These are phyloP conservation scores for Ptilorrhoa leucosticta DNA, from an alignment of 2,113 vertebrate species.

Conservation along the genomic window DNA sequence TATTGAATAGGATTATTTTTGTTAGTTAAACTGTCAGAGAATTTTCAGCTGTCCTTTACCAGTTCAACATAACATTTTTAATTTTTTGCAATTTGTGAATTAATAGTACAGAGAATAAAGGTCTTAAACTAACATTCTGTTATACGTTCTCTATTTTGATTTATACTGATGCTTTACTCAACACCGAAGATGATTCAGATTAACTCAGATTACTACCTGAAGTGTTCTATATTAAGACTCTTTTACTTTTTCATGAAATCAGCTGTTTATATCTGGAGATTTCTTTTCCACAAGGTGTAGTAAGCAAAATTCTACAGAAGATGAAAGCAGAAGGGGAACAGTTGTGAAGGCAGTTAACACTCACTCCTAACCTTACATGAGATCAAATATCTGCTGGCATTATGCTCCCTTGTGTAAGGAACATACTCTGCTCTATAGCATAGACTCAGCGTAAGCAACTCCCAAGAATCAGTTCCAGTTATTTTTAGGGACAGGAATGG, in stretches of 20 bases:
- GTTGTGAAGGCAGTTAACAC: neutral
- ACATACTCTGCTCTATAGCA: neutral
- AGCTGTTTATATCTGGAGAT: neutral
- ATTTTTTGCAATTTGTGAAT: neutral
- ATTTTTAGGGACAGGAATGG: conserved; percentile 46
- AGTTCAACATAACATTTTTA: neutral
- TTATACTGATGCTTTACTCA: neutral
- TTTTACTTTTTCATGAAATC: neutral
- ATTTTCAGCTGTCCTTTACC: neutral
- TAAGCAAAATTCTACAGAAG: neutral
- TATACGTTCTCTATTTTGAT: neutral
- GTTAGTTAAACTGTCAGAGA: neutral
- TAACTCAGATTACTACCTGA: neutral
- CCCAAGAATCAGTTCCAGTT: neutral
- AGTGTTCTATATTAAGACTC: neutral
- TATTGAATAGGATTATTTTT: neutral
- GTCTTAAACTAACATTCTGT: neutral
- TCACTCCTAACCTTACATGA: neutral
- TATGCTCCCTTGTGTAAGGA: neutral
- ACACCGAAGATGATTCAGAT: neutral
- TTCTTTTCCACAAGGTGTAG: neutral
- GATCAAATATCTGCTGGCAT: neutral
- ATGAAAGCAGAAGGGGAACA: neutral
- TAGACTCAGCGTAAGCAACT: neutral
- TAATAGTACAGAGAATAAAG: neutral